These are phyloP conservation scores for Acanthaster planci DNA, from an alignment of 35 echinoderm and acorn worm genomes.

Conservation along the genomic window DNA sequence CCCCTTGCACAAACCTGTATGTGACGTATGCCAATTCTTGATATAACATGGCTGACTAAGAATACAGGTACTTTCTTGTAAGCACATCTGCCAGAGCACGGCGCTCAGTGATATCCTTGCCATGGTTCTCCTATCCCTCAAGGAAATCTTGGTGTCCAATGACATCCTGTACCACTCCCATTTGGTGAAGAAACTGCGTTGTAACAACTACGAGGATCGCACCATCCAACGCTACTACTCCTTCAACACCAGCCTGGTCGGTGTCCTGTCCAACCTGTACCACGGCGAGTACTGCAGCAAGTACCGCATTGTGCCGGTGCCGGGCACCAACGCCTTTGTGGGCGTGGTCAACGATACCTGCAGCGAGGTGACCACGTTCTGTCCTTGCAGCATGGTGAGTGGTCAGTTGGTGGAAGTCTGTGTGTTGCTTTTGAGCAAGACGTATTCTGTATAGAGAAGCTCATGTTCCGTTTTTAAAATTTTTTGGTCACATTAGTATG, in stretches of 20 bases:
- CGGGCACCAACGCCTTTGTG: slow-evolving; percentile 89
- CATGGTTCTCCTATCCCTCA: not conserved
- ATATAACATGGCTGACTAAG: too few relatives aligned
- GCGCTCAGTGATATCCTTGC: not conserved
- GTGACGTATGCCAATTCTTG: too few relatives aligned
- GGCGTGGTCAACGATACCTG: slow-evolving; percentile 97
- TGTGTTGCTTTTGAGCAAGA: too few relatives aligned
- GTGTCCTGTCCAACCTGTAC: slow-evolving; percentile 76
- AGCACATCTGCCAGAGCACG: not conserved
- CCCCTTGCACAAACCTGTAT: too few relatives aligned
- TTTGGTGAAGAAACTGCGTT: slow-evolving; percentile 89
- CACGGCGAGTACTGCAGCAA: slow-evolving; percentile 89
- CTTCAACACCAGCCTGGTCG: slow-evolving; percentile 91
- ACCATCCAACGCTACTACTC: slow-evolving; percentile 94
- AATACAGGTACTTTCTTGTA: too few relatives aligned
- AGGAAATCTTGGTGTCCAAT: slow-evolving; percentile 96
- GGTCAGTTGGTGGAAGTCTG: too few relatives aligned
- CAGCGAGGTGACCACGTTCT: slow-evolving; percentile 85
- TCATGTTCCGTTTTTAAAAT: not conserved
- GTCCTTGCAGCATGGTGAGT: slow-evolving; percentile 98
- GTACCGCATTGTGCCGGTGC: slow-evolving; percentile 84
- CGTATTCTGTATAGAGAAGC: too few relatives aligned
- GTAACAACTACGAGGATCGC: slow-evolving; percentile 87
- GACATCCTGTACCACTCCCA: slow-evolving; percentile 93
- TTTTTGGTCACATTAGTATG: slow-evolving; percentile 55